Evolutionary conservation across 2,888 invertebrate genomes (phyloP).

Genomic region (Physocephala rufipes): DNA sequence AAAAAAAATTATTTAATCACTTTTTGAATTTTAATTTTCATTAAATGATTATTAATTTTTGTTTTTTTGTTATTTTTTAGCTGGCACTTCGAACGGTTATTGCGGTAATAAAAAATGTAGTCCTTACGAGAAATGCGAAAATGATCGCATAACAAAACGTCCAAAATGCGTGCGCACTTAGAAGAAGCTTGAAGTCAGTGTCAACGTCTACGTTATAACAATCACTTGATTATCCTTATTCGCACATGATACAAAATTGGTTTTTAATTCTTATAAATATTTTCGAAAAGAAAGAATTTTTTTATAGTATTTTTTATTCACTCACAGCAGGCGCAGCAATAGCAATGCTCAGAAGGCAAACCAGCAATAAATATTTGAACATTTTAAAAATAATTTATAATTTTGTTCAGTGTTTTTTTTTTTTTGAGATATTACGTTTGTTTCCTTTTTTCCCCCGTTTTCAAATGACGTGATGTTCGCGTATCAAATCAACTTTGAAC

Average conservation of each 20-base stretch:
- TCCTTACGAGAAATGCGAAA: slow-evolving; percentile 74
- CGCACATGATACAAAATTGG: no score
- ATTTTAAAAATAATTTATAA: no score
- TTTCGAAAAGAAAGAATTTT: background rate
- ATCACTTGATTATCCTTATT: no score
- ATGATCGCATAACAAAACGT: slow-evolving; percentile 72
- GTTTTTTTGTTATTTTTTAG: slow-evolving; percentile 33
- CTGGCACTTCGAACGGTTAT: slow-evolving; percentile 68
- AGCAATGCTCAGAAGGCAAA: slow-evolving; percentile 57
- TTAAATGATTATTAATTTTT: slow-evolving; percentile 2
- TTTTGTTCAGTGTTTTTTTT: slow-evolving; percentile 18
- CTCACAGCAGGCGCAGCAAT: slow-evolving; percentile 61
- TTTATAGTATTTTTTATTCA: slow-evolving; percentile 45
- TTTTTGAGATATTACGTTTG: slow-evolving; percentile 26
- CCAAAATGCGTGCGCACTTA: slow-evolving; percentile 73
- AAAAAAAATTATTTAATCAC: no score
- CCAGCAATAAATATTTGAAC: slow-evolving; percentile 59
- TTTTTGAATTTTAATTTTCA: background rate
- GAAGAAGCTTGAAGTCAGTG: background rate
- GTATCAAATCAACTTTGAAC: slow-evolving; percentile 61
- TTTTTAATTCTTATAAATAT: background rate
- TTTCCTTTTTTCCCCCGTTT: slow-evolving; percentile 32
- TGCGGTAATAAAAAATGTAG: slow-evolving; percentile 78
- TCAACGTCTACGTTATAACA: background rate
- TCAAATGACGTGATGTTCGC: slow-evolving; percentile 51